These are phyloP conservation scores for Acanthopagrus latus DNA, from an alignment of 2,797 vertebrate genomes.

Conservation along the genomic window DNA sequence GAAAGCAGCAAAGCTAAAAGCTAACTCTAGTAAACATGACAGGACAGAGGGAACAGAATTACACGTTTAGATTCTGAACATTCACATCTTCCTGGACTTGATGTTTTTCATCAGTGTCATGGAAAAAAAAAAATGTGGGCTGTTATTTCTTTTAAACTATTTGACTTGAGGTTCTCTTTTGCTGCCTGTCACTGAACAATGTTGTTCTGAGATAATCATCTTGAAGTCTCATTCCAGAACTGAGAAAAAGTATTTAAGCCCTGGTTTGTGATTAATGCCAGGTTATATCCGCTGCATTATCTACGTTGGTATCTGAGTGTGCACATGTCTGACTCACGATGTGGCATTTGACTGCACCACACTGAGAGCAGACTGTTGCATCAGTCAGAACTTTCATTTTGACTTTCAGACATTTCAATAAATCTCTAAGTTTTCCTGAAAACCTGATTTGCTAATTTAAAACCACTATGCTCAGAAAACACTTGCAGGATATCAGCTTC, in stretches of 20 bases:
- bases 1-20: no score
- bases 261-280: background rate
- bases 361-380: background rate
- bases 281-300: background rate
- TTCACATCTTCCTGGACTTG: no score
- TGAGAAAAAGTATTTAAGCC: background rate
- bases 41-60: no score
- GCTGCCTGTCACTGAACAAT: background rate
- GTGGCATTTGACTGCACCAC: slow-evolving; percentile 1
- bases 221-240: background rate
- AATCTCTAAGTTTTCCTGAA: slow-evolving; percentile 24
- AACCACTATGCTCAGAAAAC: background rate
- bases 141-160: no score
- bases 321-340: slow-evolving; percentile 3
- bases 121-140: no score
- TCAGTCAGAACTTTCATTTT: slow-evolving; percentile 20
- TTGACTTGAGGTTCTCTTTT: no score
- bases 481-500: background rate
- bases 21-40: no score
- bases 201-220: background rate
- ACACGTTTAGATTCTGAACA: no score
- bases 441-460: background rate
- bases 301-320: background rate
- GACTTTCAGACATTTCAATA: slow-evolving; percentile 15
- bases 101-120: no score